Base-by-base conservation (phyloP, 2,888 invertebrate genomes). In the Brenthis hecate region DNA sequence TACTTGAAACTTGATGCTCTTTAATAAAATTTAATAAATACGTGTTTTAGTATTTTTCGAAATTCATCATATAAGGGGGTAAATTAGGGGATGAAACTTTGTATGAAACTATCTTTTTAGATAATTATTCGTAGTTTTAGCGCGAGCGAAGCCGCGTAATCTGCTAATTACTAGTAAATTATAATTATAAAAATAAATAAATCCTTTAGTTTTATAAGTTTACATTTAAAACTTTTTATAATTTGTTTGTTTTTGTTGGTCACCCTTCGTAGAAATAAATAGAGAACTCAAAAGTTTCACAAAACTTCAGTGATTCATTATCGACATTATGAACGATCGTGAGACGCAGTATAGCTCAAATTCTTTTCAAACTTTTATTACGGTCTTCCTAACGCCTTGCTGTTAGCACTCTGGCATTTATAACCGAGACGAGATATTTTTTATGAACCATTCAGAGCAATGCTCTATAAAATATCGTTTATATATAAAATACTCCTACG, bases 361-460 rank as follows among this genome's bases (percentile, higher is more conserved):
- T 82, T 83, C 75, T 80, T 73, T 79, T 73, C 76, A 80, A 83
- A 48, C 80, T 83, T 86, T 86, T 85, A 62, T 61, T 82, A 81
- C 81, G 76, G 78, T 79, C 78, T 81, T 82, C 80, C 78, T 76
- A 63, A 75, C 78, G 76, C 80, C 80, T 80, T 78, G 77, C 79
- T 83, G 84, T 84, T 56, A 67, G 56, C 67, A 81, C 77, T 75
- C 75, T 76, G 70, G 76, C 79, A 77, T 85, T 85, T 84, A 84
- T 82, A 82, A 81, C 81, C 76, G 71, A 77, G 78, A 83, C 76
- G 77, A 85, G 82, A 85, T 83, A 84, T 83, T 83, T 85, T 86
- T 84, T 84, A 84, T 80, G 78, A 79, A 80, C 78, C 77, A 78
- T 78, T 77, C 71, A 72, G 76, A 76, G 75, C 74, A 74, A 78